A percentile compares a stretch with the other conserved stretches of the same genome.
Evolutionary conservation across 2,888 invertebrate species (phyloP).

Genomic region (Macaria notata): DNA sequence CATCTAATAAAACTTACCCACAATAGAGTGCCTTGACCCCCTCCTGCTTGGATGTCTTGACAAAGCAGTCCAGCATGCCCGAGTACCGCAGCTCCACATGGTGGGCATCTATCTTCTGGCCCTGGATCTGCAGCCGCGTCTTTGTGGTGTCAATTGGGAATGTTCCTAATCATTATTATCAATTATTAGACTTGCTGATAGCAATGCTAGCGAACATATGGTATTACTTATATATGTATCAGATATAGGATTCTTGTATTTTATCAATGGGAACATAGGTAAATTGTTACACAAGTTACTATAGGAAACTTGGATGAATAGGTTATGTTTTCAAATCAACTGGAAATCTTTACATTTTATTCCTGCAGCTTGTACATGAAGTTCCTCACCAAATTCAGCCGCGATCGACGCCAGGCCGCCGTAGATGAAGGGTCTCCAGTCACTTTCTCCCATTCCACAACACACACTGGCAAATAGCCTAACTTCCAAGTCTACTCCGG

Average conservation of each 20-base stretch:
- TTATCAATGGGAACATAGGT: neutral
- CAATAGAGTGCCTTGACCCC: constrained; percentile 92
- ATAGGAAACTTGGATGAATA: neutral
- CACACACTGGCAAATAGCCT: neutral
- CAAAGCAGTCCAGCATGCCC: constrained; percentile 95
- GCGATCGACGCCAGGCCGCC: constrained; percentile 96
- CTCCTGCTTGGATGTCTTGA: constrained; percentile 93
- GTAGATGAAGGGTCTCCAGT: constrained; percentile 97
- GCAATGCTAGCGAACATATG: neutral
- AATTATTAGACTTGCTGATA: neutral
- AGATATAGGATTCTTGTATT: neutral
- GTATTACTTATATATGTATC: neutral
- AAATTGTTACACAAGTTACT: neutral
- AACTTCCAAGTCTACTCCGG: neutral
- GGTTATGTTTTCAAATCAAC: constrained; percentile 1
- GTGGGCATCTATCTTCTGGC: constrained; percentile 90
- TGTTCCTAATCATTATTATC: constrained; percentile 84
- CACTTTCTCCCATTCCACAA: constrained; percentile 87
- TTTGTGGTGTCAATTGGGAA: constrained; percentile 98
- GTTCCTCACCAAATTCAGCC: constrained; percentile 93
- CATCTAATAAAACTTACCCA: constrained; percentile 51
- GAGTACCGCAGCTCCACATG: constrained; percentile 90
- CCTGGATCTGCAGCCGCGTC: constrained; percentile 96
- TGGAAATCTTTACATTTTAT: neutral
- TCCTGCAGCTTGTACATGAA: neutral